Base-by-base conservation (phyloP, 2,113 vertebrate species). In the Ammodytes marinus region DNA sequence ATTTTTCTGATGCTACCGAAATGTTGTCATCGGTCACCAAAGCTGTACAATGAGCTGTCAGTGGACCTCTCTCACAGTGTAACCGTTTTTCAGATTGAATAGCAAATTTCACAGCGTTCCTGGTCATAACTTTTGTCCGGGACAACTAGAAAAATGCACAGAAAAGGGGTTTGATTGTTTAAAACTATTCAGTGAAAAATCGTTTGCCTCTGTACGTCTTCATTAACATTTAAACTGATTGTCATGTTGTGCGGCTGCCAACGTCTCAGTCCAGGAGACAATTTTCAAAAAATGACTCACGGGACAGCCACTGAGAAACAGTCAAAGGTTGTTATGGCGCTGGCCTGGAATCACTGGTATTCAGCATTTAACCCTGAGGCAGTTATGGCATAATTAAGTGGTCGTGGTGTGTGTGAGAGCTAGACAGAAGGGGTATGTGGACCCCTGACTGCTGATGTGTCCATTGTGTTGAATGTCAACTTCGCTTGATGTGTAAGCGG, bases 381-480 rank as follows among this genome's bases (percentile, higher is more conserved):
- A 82, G 80, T 88, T 87, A 89, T 87, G 77, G 85, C 81, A 90
- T 83, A 73, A 90, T 91, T 92, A 90, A 89, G 83, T 82, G 75
- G 42, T 55, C 57, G 67, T 77, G 27, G 79, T 79, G 57, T 88
- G 79, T 67, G 74, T 52, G 70, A 64, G 72, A 66, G 55, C 53
- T 50, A 60, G 75, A 85, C 75, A 86, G 77, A 86, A 85, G 77
- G 86, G 84, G 68, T 65, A 70, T 35, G 74, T 70, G 72, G 79
- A 87, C 88, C 79, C 61, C 85, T 87, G 67, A 79, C 87, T 89
- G 88, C 65, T 86, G 84, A 86, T 80, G 85, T 76, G 80, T 72
- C 87, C 64, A 84, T 89, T 93, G 88, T 92, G 84, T 85, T 14
- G 49, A 82, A 88, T 89, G 89, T 91, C 89, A 90, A 79, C 88